A percentile compares a stretch with the other conserved stretches of the same genome.
Conservation (phyloP, 2,888 invertebrate genomes). For the Archips crataeganus region DNA sequence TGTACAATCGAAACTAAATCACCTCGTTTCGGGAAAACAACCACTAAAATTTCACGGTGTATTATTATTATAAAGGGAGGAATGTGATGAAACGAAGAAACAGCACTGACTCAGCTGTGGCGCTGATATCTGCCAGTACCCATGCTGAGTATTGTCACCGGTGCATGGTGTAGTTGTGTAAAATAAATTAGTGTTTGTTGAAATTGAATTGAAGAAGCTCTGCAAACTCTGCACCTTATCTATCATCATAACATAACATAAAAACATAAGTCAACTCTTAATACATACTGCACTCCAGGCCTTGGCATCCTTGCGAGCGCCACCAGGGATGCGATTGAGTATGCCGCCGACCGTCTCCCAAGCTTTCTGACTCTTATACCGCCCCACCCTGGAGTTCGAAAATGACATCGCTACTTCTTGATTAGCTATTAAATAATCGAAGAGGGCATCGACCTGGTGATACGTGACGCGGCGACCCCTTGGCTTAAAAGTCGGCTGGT, state of each 20-base stretch:
- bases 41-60: too few relatives aligned
- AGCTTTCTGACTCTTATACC: background rate
- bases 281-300: constrained; percentile 1
- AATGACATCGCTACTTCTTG: background rate
- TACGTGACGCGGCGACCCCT: background rate
- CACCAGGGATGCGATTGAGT: background rate
- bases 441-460: constrained; percentile 2
- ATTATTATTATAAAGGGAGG: too few relatives aligned
- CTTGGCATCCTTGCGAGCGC: background rate
- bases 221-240: too few relatives aligned
- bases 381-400: background rate
- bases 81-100: too few relatives aligned
- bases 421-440: background rate
- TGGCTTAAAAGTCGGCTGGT: background rate
- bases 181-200: too few relatives aligned
- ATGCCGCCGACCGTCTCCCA: background rate
- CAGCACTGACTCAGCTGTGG: too few relatives aligned
- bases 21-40: too few relatives aligned
- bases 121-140: too few relatives aligned
- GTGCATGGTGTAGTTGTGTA: too few relatives aligned
- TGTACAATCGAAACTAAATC: too few relatives aligned
- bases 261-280: background rate
- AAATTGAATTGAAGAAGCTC: too few relatives aligned
- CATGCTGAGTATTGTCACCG: too few relatives aligned
- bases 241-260: background rate